Percentiles rank a stretch among this genome's conserved stretches.
phyloP scores from a whole-genome alignment of 2,797 vertebrate genomes.

The Salmo trutta region DNA sequence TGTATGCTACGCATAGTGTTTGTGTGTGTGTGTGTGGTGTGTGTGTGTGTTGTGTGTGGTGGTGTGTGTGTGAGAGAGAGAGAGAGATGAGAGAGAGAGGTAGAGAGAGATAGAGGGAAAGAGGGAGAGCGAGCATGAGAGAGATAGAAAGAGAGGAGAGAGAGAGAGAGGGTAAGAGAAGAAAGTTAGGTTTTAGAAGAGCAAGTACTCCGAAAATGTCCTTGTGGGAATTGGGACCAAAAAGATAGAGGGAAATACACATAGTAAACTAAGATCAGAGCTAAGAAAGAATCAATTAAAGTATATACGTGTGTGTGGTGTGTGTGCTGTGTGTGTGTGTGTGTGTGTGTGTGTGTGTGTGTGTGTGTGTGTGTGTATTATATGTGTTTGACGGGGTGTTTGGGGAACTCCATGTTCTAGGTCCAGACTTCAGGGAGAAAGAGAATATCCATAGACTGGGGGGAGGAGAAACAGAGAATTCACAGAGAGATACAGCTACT shows the following conservation, averaged over 20 bases:
- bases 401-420: background rate
- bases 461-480: conserved; percentile 40
- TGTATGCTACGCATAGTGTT: background rate
- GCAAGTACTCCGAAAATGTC: background rate
- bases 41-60: no score
- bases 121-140: no score
- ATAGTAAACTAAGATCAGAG: conserved; percentile 64
- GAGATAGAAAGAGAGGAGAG: no score
- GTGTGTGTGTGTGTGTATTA: background rate
- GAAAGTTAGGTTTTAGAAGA: background rate
- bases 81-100: no score
- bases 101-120: no score
- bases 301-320: conserved; percentile 10
- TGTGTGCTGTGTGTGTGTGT: background rate
- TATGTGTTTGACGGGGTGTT: background rate
- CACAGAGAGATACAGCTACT: conserved; percentile 30
- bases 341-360: conserved; percentile 7
- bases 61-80: no score
- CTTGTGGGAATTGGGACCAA: conserved; percentile 10
- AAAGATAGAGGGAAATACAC: conserved; percentile 23
- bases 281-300: conserved; percentile 44
- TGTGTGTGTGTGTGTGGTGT: no score
- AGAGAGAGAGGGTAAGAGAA: background rate
- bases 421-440: conserved; percentile 52
- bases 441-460: conserved; percentile 47